A percentile compares a stretch with the other conserved stretches of the same genome.
Conservation (phyloP, 2,888 invertebrate genomes). For the Papilio gigon region DNA sequence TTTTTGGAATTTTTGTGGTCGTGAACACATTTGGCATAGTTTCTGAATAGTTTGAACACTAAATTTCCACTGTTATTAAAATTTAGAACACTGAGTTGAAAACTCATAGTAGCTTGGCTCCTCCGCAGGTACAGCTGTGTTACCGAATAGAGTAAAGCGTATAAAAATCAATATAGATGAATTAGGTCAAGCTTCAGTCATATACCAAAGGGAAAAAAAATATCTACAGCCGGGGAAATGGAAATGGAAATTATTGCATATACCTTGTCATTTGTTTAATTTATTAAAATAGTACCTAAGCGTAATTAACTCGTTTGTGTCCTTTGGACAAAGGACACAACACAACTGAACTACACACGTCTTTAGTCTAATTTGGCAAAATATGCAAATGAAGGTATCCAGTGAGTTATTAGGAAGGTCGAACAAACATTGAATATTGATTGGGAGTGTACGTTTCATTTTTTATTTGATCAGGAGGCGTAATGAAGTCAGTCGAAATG, state of each 20-base stretch:
- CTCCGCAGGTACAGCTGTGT: background rate
- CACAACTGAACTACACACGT: background rate
- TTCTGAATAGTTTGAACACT: too few relatives aligned
- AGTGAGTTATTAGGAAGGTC: background rate
- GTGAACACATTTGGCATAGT: too few relatives aligned
- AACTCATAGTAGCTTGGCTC: background rate
- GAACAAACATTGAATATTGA: background rate
- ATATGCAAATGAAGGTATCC: background rate
- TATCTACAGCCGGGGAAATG: background rate
- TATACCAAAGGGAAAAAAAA: background rate
- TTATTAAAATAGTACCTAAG: too few relatives aligned
- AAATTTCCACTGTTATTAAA: background rate
- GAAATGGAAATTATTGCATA: too few relatives aligned
- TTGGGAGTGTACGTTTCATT: background rate
- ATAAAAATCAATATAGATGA: slow-evolving; percentile 5
- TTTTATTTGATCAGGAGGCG: background rate
- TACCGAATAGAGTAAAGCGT: slow-evolving; percentile 8
- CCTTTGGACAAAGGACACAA: too few relatives aligned
- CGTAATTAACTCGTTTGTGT: too few relatives aligned
- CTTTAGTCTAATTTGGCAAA: background rate
- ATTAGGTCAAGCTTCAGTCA: slow-evolving; percentile 12
- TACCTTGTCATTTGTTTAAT: too few relatives aligned
- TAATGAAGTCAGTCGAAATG: background rate
- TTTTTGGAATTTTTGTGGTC: too few relatives aligned
- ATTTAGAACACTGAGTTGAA: background rate